Base-by-base conservation (phyloP, 2,797 vertebrate species). In the Sebastes ruberrimus region DNA sequence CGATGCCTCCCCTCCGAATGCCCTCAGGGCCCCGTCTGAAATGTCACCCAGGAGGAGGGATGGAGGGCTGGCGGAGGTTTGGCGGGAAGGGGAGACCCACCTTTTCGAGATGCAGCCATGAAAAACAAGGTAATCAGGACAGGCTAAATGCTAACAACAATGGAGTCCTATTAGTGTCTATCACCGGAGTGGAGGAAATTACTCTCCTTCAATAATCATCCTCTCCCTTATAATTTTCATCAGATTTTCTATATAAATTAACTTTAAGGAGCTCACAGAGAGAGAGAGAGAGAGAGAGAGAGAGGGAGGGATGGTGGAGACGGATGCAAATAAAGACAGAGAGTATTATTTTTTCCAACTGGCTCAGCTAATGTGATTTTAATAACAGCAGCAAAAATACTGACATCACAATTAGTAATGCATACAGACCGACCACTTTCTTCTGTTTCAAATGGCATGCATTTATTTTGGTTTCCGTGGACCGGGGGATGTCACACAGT, bases 11-110 rank as follows among this genome's bases (percentile, higher is more conserved):
- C 93, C 90, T 92, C 89, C 78, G 71, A 87, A 89, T 92, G 94
- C 94, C 95, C 94, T 81, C 90, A 86, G 95, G 95, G 94, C 90
- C 89, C 82, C 91, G 91, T 95, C 93, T 93, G 90, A 95, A 96
- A 95, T 95, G 95, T 96, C 93, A 95, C 89, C 86, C 88, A 67
- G 82, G 88, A 92, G 91, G 91, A 94, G 89, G 86, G 81, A 93
- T 82, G 81, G 87, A 86, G 85, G 80, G 78, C 33, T 88, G 46
- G 46, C 10, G 86, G 46, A 86, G 84, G 83, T 84, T 85, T 90
- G 89, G 88, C 60, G 78, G 78, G 87, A 83, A 52, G 49, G 49
- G 82, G 73, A 85, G 84, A 88, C 86, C 78, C 79, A 74, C 67
- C 76, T 18, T 18, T 46, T 87, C 73, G 61, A 80, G 88, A 87